Evolutionary conservation across 2,113 vertebrate species (phyloP).

Genomic region (Amblyopsis rosae): DNA sequence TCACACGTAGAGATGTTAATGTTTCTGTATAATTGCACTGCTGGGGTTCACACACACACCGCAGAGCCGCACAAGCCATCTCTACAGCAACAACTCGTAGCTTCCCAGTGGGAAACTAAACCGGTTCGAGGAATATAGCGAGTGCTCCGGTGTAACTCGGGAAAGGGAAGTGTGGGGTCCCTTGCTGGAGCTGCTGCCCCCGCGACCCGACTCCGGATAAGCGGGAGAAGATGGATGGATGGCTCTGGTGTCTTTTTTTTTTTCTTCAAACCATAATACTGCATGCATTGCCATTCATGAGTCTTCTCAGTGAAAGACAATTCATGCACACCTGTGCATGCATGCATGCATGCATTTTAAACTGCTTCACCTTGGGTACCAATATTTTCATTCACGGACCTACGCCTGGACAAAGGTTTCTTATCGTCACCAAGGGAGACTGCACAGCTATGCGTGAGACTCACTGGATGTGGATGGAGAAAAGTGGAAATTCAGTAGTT

Average conservation of each 20-base stretch:
- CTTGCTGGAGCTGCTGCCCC: too few species aligned
- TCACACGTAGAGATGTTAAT: too few species aligned
- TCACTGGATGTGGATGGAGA: not conserved
- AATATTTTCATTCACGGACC: not conserved
- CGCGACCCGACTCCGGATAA: too few species aligned
- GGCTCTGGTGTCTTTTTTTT: not conserved
- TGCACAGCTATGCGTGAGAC: not conserved
- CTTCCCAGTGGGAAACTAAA: not conserved
- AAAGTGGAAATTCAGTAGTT: slow-evolving; percentile 3
- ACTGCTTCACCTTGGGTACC: not conserved
- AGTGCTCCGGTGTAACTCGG: not conserved
- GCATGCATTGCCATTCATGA: too few species aligned
- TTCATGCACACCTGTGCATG: not conserved
- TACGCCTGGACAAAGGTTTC: not conserved
- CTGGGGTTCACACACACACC: slow-evolving; percentile 2
- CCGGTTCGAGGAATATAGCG: not conserved
- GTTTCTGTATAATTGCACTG: slow-evolving; percentile 11
- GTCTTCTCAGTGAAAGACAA: not conserved
- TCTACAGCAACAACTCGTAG: slow-evolving; percentile 5
- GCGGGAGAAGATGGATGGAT: too few species aligned
- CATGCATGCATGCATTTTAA: not conserved
- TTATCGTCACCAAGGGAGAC: not conserved
- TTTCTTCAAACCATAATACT: too few species aligned
- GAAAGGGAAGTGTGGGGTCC: too few species aligned
- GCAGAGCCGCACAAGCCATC: slow-evolving; percentile 1